These are phyloP conservation scores for Rhincodon typus DNA, from an alignment of 2,797 vertebrate genomes.

Conservation along the genomic window DNA sequence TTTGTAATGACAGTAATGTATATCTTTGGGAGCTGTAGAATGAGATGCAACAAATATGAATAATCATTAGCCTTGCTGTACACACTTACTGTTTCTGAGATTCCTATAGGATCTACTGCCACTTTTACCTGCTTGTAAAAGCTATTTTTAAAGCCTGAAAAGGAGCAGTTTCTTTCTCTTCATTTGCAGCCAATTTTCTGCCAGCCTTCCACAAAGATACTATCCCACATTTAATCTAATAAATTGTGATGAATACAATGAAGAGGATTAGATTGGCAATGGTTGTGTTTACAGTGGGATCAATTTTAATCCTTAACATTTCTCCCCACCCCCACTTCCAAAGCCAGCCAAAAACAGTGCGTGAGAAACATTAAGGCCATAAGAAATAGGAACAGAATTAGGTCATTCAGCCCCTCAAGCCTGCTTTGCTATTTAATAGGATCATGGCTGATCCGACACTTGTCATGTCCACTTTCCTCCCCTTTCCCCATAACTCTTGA, in stretches of 20 bases:
- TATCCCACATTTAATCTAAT: not conserved
- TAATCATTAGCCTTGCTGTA: not conserved
- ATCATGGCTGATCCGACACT: no score
- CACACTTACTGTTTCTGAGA: not conserved
- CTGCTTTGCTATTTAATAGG: no score
- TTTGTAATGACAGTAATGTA: not conserved
- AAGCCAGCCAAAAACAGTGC: not conserved
- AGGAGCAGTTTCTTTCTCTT: not conserved
- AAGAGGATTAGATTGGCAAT: not conserved
- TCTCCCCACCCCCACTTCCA: not conserved
- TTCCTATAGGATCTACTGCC: not conserved
- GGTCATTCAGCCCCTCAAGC: no score
- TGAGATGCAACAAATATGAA: constrained; percentile 11
- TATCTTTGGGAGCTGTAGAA: constrained; percentile 18
- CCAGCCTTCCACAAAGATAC: not conserved
- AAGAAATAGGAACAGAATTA: no score
- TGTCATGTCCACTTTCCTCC: no score
- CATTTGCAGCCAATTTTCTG: no score
- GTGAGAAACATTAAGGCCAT: not conserved
- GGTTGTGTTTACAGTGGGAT: not conserved
- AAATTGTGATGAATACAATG: not conserved
- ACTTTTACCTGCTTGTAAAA: not conserved
- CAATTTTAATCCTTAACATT: not conserved
- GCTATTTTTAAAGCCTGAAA: not conserved
- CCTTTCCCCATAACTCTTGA: no score